Conservation (phyloP, 2,113 vertebrate species). For the Rostratula benghalensis region DNA sequence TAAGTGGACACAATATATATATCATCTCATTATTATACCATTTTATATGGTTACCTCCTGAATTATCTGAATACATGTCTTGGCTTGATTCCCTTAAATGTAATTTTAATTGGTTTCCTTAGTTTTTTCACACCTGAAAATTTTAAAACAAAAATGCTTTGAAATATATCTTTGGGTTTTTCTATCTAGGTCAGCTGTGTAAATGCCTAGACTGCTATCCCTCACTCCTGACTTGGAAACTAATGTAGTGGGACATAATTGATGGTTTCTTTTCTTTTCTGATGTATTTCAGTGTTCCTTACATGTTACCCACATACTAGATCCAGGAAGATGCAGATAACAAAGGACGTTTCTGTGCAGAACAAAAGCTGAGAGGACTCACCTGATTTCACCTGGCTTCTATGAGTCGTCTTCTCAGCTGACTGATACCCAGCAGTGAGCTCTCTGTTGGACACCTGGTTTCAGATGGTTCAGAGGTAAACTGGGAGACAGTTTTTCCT, state of each 20-base stretch:
- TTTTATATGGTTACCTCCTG: neutral
- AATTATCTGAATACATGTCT: neutral
- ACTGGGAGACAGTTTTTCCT: neutral
- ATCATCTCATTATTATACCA: neutral
- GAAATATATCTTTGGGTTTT: neutral
- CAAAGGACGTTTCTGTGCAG: neutral
- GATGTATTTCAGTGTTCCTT: neutral
- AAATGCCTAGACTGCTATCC: neutral
- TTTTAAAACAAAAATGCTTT: neutral
- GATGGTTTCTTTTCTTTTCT: neutral
- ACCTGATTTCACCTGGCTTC: neutral
- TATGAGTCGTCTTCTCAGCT: neutral
- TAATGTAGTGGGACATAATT: neutral
- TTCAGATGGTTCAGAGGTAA: neutral
- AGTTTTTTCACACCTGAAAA: neutral
- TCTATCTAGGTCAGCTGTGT: constrained; percentile 3
- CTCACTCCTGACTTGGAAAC: neutral
- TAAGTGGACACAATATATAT: neutral
- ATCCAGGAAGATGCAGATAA: neutral
- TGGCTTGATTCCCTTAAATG: neutral
- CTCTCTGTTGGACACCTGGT: neutral
- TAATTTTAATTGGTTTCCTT: neutral
- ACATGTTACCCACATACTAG: neutral
- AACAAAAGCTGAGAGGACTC: neutral
- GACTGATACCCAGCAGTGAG: neutral